Evolutionary conservation across 64 coral and sea anemone genomes (phyloP).

Genomic region (Dendrophyllia cribrosa): DNA sequence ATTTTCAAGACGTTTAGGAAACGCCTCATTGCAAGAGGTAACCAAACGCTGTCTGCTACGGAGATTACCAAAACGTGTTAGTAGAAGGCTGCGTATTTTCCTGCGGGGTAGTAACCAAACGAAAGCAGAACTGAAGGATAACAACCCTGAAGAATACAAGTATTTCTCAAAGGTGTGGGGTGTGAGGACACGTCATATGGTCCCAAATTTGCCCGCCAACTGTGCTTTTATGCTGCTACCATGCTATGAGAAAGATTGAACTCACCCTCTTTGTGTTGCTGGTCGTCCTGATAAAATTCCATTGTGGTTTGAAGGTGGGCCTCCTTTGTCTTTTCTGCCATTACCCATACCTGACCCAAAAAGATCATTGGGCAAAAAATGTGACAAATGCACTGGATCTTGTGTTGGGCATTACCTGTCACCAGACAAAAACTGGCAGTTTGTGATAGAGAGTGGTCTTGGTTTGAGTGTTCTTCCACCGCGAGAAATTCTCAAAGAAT

Average conservation of each 20-base stretch:
- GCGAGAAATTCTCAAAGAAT: neutral
- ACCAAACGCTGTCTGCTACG: too few relatives aligned
- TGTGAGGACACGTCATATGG: slow-evolving; percentile 20
- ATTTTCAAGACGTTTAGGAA: too few relatives aligned
- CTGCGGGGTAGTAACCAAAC: slow-evolving; percentile 37
- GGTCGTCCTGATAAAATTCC: slow-evolving; percentile 1
- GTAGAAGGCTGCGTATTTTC: slow-evolving; percentile 20
- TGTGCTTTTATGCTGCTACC: slow-evolving; percentile 54
- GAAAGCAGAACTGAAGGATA: slow-evolving; percentile 32
- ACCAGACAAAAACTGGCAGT: slow-evolving; percentile 10
- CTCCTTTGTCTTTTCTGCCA: slow-evolving; percentile 50
- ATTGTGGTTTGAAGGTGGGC: slow-evolving; percentile 42
- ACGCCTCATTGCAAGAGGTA: too few relatives aligned
- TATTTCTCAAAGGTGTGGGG: slow-evolving; percentile 54
- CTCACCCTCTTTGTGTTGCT: slow-evolving; percentile 30
- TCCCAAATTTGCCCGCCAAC: slow-evolving; percentile 13
- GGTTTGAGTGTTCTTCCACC: neutral
- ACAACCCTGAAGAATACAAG: slow-evolving; percentile 26
- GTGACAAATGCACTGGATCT: slow-evolving; percentile 2
- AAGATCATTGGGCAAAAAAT: slow-evolving; percentile 27
- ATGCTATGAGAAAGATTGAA: slow-evolving; percentile 45
- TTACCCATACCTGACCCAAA: slow-evolving; percentile 31
- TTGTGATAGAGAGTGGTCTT: slow-evolving; percentile 1
- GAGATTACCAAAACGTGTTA: neutral
- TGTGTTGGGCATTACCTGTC: slow-evolving; percentile 35